A percentile compares a stretch with the other conserved stretches of the same genome.
Conservation (phyloP, 2,113 vertebrate genomes). For the Stigmatopora nigra region DNA sequence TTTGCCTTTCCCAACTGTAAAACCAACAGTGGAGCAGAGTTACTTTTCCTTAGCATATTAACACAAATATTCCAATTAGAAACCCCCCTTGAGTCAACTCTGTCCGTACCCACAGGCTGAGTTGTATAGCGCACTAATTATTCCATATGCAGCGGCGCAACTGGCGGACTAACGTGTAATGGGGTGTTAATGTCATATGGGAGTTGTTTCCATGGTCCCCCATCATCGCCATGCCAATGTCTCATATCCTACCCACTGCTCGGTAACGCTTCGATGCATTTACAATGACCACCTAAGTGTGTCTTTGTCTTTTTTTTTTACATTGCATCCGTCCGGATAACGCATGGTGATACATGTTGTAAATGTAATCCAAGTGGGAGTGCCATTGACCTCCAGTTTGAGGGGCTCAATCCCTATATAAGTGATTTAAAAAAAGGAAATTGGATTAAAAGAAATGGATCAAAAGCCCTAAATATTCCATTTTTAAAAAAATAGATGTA, state of each 20-base stretch:
- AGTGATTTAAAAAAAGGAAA: no score
- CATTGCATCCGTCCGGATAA: neutral
- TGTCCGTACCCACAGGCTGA: constrained; percentile 56
- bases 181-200: constrained; percentile 53
- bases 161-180: constrained; percentile 55
- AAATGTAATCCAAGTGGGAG: neutral
- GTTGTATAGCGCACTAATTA: constrained; percentile 70
- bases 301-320: neutral
- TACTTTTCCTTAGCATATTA: constrained; percentile 55
- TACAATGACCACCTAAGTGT: neutral
- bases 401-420: constrained; percentile 25
- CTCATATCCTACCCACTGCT: constrained; percentile 41
- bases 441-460: no score
- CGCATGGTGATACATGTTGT: neutral
- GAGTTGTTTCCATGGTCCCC: constrained; percentile 59
- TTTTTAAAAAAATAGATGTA: no score
- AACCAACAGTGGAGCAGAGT: constrained; percentile 30
- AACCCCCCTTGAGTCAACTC: constrained; percentile 50
- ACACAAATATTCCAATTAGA: constrained; percentile 67
- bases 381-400: constrained; percentile 26
- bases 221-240: constrained; percentile 40
- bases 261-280: constrained; percentile 25
- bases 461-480: no score
- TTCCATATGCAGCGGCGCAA: constrained; percentile 57
- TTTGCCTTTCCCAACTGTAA: constrained; percentile 12